Percentiles rank a stretch among this genome's conserved stretches.
These are phyloP conservation scores for Tridacna crocea DNA, from an alignment of 2,888 invertebrate species.

Conservation along the genomic window DNA sequence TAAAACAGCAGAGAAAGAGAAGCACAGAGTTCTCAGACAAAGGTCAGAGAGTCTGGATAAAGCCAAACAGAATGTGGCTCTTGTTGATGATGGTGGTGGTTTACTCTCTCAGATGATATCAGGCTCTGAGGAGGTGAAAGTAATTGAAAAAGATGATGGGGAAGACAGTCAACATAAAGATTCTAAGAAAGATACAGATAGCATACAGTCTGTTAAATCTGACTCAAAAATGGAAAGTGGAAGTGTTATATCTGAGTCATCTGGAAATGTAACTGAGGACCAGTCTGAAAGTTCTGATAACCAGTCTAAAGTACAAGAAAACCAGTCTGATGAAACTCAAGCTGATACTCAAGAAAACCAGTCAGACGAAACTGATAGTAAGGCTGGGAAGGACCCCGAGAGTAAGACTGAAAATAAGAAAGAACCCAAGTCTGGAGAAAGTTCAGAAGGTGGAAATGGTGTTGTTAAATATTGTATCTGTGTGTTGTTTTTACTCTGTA, in stretches of 20 bases:
- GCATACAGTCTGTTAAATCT: constrained; percentile 14
- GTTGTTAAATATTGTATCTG: constrained; percentile 1
- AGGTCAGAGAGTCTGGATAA: constrained; percentile 26
- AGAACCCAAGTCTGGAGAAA: constrained; percentile 28
- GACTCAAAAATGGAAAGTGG: constrained; percentile 8
- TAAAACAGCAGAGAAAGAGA: constrained; percentile 33
- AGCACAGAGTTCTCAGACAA: constrained; percentile 28
- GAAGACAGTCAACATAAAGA: not conserved
- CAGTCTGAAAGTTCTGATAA: constrained; percentile 4
- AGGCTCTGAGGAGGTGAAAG: constrained; percentile 35
- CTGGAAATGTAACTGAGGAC: constrained; percentile 7
- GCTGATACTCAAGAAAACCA: not conserved
- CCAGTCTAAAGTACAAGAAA: constrained; percentile 19
- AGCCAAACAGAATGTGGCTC: constrained; percentile 26
- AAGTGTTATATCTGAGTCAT: constrained; percentile 2
- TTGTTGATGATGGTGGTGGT: constrained; percentile 47
- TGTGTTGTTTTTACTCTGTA: not conserved
- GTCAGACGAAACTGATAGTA: not conserved
- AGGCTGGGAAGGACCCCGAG: constrained; percentile 7
- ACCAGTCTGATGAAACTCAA: constrained; percentile 12
- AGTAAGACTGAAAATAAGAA: not conserved
- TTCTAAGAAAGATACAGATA: constrained; percentile 14
- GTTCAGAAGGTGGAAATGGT: constrained; percentile 15
- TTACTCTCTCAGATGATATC: constrained; percentile 63
- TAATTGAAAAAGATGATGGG: constrained; percentile 15